Evolutionary conservation across 92 coral and sea anemone genomes (phyloP), one percentile per base, ranked within the genome.

Genomic region (Hydrozoanthus gracilis): DNA sequence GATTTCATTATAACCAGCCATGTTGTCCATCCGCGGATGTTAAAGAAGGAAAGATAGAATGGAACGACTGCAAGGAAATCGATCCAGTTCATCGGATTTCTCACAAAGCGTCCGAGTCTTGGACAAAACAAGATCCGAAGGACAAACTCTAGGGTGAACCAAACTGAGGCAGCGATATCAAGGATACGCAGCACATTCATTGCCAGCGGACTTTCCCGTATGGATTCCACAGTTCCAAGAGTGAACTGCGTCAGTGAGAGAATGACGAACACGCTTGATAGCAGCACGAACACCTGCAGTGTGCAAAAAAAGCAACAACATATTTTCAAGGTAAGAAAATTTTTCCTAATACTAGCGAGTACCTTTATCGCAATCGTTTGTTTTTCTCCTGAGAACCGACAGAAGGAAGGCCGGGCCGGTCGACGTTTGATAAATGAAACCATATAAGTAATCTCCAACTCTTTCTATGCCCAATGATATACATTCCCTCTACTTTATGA

Each of bases 181-280:
- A 95, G 65, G 16, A 82, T 74, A 1, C 91, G 89, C n/a, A 96
- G 89, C 3, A 88, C 86, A 27, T 77, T 76, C 91, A 92, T 77
- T 79, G 88, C 61, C 4, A 90, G 86, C 8, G 84, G 82, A 85
- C 89, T 89, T 44, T 91, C 86, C 54, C 77, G 88, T 50, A 96
- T 90, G 27, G 90, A 64, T 20, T 93, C 88, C 49, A 96, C 91
- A 15, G 98, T 96, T 2, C 96, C 89, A 44, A 96, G 91, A 73
- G 98, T 95, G 95, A 96, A 96, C 85, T 96, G 99, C 46, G 96
- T 92, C 75, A 96, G 96, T n/a, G 98, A 93, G 4, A 95, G 84
- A 82, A 95, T 49, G 86, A 96, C 92, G 35, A 95, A 92, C 54
- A 96, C 83, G 84, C 98, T 95, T 18, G 98, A 90, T 13, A 93